phyloP scores from a whole-genome alignment of 2,113 vertebrate species.

The Rhinopithecus roxellana region DNA sequence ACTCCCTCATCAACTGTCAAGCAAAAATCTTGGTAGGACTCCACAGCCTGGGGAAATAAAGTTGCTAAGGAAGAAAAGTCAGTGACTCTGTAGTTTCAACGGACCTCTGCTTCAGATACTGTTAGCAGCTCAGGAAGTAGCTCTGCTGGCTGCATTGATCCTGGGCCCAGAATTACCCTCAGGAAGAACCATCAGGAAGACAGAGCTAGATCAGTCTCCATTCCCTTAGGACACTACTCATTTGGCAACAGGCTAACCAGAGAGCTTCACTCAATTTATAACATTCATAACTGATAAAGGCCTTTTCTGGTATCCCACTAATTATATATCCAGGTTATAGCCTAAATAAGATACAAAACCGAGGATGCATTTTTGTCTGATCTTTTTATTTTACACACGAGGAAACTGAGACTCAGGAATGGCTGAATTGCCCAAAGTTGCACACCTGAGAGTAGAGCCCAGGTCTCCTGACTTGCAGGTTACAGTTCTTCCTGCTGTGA shows the following conservation, averaged over 20 bases:
- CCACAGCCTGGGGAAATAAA: not conserved
- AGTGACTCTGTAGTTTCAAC: not conserved
- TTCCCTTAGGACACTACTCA: not conserved
- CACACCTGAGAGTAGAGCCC: not conserved
- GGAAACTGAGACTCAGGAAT: not conserved
- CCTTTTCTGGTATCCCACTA: not conserved
- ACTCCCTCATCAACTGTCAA: conserved; percentile 20
- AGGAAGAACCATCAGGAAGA: not conserved
- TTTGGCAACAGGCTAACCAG: not conserved
- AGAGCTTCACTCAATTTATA: not conserved
- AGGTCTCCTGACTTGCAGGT: not conserved
- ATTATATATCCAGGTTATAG: not conserved
- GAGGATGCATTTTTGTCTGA: not conserved
- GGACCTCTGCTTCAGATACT: not conserved
- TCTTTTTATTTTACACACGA: not conserved
- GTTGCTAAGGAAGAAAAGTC: not conserved
- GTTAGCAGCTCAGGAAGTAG: not conserved
- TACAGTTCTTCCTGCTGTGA: not conserved
- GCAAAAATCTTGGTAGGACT: not conserved
- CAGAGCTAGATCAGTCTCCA: not conserved
- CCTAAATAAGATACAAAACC: not conserved
- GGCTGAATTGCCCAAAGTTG: not conserved
- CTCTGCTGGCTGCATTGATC: not conserved
- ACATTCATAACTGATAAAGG: not conserved
- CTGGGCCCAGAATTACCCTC: not conserved